Percentiles rank a stretch among this genome's conserved stretches.
These are phyloP conservation scores for Manis crassicaudata DNA, from an alignment of 2,797 vertebrate species.

Conservation along the genomic window DNA sequence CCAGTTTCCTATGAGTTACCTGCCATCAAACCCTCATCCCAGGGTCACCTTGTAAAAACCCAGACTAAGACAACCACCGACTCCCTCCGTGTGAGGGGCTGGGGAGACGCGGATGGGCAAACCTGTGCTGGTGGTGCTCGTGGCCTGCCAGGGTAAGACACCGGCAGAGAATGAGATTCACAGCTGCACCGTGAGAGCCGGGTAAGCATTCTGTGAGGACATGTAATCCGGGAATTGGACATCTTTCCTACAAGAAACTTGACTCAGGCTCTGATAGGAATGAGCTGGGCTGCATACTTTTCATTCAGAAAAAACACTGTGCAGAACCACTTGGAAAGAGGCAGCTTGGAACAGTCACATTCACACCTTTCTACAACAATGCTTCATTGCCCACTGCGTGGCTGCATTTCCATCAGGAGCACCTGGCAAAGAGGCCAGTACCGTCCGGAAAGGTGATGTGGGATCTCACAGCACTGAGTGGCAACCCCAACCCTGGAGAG, in stretches of 20 bases:
- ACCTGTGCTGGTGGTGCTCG: background rate
- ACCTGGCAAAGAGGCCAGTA: accelerated
- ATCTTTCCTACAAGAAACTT: background rate
- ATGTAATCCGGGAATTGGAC: accelerated
- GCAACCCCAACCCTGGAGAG: accelerated
- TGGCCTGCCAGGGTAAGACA: too few species aligned
- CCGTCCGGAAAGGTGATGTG: accelerated
- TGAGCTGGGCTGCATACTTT: background rate
- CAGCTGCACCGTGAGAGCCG: accelerated
- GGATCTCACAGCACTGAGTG: background rate
- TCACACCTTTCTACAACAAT: accelerated
- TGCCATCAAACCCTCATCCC: background rate
- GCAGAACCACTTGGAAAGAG: too few species aligned
- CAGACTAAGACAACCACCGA: background rate
- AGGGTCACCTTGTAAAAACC: background rate
- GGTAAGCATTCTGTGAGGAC: background rate
- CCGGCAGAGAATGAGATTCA: accelerated
- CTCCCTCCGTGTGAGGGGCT: background rate
- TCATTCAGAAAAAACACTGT: accelerated
- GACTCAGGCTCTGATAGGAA: background rate
- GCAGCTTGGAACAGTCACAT: accelerated
- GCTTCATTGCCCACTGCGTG: accelerated
- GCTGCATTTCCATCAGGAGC: background rate
- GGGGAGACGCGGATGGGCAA: accelerated
- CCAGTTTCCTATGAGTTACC: background rate